Evolutionary conservation across 2,797 vertebrate genomes (phyloP).

Genomic region (Adelosebastes latens): DNA sequence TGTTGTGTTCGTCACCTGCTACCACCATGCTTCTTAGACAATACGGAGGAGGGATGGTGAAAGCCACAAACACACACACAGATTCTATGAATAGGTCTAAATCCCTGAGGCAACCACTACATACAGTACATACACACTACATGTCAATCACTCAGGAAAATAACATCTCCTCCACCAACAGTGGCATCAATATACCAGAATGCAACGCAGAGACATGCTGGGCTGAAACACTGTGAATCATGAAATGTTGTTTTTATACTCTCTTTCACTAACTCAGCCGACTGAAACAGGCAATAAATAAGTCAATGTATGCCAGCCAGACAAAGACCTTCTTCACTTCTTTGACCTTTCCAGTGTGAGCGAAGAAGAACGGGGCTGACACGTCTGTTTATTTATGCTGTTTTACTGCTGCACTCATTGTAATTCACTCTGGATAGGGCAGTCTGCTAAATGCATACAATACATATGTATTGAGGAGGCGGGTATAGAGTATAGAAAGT

Average conservation of each 20-base stretch:
- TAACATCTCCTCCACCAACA: neutral
- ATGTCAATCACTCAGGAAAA: neutral
- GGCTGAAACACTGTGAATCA: neutral
- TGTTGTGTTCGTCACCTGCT: no score
- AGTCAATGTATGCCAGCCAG: neutral
- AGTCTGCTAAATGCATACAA: neutral
- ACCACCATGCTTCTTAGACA: neutral
- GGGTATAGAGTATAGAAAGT: neutral
- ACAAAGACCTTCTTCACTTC: constrained; percentile 11
- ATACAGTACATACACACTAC: neutral
- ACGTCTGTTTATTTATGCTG: constrained; percentile 31
- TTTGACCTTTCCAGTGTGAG: constrained; percentile 36
- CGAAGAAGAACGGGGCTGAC: neutral
- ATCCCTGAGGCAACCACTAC: neutral
- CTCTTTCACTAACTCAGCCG: neutral
- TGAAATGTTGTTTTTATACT: neutral
- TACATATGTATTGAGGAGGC: neutral
- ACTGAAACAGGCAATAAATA: neutral
- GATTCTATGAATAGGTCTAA: neutral
- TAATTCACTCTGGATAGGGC: neutral
- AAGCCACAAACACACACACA: neutral
- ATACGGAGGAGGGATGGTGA: neutral
- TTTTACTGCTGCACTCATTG: neutral
- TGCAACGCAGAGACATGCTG: neutral
- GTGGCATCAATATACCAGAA: neutral